Evolutionary conservation across 2,113 vertebrate genomes (phyloP), one percentile per base, ranked within the genome.

Genomic region (Saguinus imperator): DNA sequence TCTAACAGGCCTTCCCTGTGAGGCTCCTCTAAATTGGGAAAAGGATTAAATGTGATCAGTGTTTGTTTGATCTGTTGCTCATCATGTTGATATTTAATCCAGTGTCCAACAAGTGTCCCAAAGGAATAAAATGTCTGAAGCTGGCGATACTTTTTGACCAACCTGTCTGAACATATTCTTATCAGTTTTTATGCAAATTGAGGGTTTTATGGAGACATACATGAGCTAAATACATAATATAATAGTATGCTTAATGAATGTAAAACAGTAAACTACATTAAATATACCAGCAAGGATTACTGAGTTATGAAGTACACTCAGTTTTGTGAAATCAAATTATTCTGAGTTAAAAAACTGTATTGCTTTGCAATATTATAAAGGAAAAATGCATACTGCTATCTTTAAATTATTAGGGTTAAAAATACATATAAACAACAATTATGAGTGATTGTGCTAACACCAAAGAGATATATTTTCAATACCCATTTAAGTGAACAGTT

Each of bases 11-110:
- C 45, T 96, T 96, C 43, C 73, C 77, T 96, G 6, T 55, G 68
- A 95, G 73, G 32, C 37, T 3, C 17, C 55, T 94, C 32, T 75
- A 64, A 94, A 83, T 91, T 45, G 72, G 37, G 17, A 88, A 88
- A 89, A 66, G 48, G 17, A 89, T 87, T 96, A 95, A 89, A 97
- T 95, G 75, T 87, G 57, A 94, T 91, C 61, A 87, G 35, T 84
- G 6, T 88, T 90, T 82, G 17, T 52, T 95, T 96, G 61, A 58
- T 88, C 77, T 94, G 37, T 81, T 94, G 5, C 72, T 96, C 55
- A 88, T 95, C 72, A 10, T 92, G 73, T 94, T 90, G n/a, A 66
- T 96, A 89, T 89, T 97, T 95, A 97, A 96, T 76, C 13, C 64
- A 83, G 20, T 75, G 17, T 89, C 66, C 61, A 92, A 66, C 14